Conservation (phyloP, 2,797 vertebrate species). For the Trematocara caparti region DNA sequence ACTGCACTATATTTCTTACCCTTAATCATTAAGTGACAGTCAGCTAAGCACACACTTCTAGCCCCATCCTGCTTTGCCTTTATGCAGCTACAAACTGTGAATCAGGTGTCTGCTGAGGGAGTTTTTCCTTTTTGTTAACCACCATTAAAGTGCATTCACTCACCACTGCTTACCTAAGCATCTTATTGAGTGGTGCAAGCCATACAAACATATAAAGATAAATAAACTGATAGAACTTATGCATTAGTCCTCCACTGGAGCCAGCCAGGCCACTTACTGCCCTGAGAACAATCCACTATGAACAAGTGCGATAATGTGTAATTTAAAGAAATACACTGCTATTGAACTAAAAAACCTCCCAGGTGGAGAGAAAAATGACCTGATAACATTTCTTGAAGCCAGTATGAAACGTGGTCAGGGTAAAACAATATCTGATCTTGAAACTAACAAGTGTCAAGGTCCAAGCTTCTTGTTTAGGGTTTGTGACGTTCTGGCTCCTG, state of each 20-base stretch:
- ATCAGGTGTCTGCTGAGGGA: constrained; percentile 15
- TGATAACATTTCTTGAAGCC: background rate
- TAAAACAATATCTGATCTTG: background rate
- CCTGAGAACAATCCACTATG: background rate
- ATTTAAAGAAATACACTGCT: background rate
- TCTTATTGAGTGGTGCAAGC: background rate
- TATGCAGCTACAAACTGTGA: constrained; percentile 5
- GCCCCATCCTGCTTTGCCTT: constrained; percentile 8
- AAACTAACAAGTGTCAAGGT: background rate
- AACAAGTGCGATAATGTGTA: background rate
- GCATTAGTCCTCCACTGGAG: background rate
- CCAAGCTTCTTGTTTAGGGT: background rate
- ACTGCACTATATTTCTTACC: constrained; percentile 40
- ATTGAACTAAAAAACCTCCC: background rate
- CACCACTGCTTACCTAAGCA: background rate
- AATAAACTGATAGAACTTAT: background rate
- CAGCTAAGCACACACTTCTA: constrained; percentile 35
- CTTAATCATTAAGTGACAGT: constrained; percentile 56
- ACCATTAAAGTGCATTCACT: background rate
- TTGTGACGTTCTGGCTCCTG: background rate
- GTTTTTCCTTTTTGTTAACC: background rate
- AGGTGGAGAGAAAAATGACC: background rate
- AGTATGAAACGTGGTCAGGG: background rate
- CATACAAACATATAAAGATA: background rate
- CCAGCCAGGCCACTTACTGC: background rate